Base-by-base conservation (phyloP, 2,113 vertebrate species). In the Larimichthys crocea region DNA sequence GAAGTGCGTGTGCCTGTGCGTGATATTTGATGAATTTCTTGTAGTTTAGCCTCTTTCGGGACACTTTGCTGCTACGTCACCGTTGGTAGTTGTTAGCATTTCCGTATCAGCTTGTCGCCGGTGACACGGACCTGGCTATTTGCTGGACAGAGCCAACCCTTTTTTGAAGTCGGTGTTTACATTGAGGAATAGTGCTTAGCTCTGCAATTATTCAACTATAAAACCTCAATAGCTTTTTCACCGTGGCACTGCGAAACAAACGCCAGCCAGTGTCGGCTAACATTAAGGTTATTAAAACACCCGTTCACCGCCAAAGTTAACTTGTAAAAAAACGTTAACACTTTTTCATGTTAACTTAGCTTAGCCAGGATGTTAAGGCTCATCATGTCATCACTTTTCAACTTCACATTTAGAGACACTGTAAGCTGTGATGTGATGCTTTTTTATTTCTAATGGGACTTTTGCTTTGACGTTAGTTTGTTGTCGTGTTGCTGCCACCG, bases 131-230 rank as follows among this genome's bases (percentile, higher is more conserved):
- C 59, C 0, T 1, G 90, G 61, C 89, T 92, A 94, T 73, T 88
- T 85, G 60, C 89, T 93, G 93, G 79, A 73, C 31, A 35, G 53
- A 82, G 63, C 67, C 67, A 90, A 72, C 74, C 89, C 75, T 90
- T 26, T 26, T 26, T 92, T 90, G 85, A 91, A 92, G 88, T 92
- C 90, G 82, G 56, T 94, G 93, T 94, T 93, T 94, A 92, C 92
- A 91, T 90, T 91, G 85, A 91, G 85, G 67, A 91, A 84, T 87
- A 81, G 81, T 84, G 86, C 83, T 86, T 81, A 78, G 57, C 59
- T 46, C 42, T 80, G 85, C 79, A 72, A 2, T 80, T 72, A 68
- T 80, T 63, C 5, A 78, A 42, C 65, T 68, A 44, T 74, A 56
- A 79, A 79, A 74, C 10, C 44, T 8, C 2, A 3, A 1, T 66